Percentiles rank a stretch among this genome's conserved stretches.
phyloP scores from a whole-genome alignment of 2,797 vertebrate genomes.

The Vipera latastei region DNA sequence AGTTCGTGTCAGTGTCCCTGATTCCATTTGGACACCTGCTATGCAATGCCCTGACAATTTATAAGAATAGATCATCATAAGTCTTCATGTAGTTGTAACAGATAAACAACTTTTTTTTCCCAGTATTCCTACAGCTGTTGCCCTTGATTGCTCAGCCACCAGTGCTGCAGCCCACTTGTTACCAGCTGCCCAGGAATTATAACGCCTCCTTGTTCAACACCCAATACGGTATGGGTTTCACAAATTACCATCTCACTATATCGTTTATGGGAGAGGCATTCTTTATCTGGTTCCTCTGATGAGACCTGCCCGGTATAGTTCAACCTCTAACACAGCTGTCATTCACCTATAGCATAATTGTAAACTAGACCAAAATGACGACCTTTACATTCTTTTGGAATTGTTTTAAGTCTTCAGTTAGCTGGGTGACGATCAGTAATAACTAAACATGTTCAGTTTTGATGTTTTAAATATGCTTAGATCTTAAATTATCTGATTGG shows the following conservation, averaged over 20 bases:
- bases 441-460: background rate
- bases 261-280: background rate
- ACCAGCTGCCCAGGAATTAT: no score
- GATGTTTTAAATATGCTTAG: background rate
- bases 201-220: background rate
- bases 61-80: background rate
- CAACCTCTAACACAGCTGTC: background rate
- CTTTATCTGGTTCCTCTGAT: background rate
- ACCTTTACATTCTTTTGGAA: background rate
- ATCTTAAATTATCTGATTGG: background rate
- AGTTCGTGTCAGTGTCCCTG: background rate
- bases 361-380: background rate
- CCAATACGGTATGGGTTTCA: background rate
- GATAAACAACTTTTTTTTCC: background rate
- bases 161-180: background rate
- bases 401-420: background rate
- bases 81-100: background rate
- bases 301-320: background rate
- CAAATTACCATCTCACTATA: background rate
- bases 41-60: background rate
- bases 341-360: background rate
- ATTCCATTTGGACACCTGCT: background rate
- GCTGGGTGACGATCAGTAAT: background rate
- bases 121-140: background rate
- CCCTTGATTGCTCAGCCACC: background rate